Base-by-base conservation (phyloP, 2,888 invertebrate species). In the Crematogaster levior region DNA sequence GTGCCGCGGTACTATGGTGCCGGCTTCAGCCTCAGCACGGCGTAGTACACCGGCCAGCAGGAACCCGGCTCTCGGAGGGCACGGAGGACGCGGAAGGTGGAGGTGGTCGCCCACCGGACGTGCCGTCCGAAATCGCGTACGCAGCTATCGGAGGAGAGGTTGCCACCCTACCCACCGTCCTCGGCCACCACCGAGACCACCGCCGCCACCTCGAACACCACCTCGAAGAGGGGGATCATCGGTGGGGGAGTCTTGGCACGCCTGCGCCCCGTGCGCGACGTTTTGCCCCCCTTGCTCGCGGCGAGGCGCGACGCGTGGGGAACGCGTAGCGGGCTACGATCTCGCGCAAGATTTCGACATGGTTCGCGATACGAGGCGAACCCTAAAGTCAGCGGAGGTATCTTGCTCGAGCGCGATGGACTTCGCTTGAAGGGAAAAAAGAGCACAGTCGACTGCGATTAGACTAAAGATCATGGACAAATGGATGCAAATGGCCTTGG, bases 1-100 rank as follows among this genome's bases (percentile, higher is more conserved):
- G 83, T 86, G 81, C 80, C 86, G 88, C 83, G 81, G 82, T 85
- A 90, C 91, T 90, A 86, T 89, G 88, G 77, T 81, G 70, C 85
- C 83, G 89, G 80, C 81, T 82, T 86, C 86, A 83, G 65, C 84
- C 85, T 85, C 85, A 84, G 88, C 83, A 75, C 82, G 84, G 74
- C 88, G 85, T 60, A 87, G 81, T 85, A 86, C 86, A 84, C 79
- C 84, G 66, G 84, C 84, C 83, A 72, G 86, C 88, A 84, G 85
- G 85, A 84, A 88, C 84, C 86, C 34, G 83, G 85, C 61, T 81
- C 86, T 81, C 85, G 85, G 83, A 85, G 86, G 87, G 51, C 82
- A 68, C 75, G 74, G 53, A 63, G 65, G 85, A 89, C 85, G 85
- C 70, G 81, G 84, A 77, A 87, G 84, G 89, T 85, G 84, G 87